phyloP scores from a whole-genome alignment of 2,888 invertebrate species.

The Caenorhabditis becei region DNA sequence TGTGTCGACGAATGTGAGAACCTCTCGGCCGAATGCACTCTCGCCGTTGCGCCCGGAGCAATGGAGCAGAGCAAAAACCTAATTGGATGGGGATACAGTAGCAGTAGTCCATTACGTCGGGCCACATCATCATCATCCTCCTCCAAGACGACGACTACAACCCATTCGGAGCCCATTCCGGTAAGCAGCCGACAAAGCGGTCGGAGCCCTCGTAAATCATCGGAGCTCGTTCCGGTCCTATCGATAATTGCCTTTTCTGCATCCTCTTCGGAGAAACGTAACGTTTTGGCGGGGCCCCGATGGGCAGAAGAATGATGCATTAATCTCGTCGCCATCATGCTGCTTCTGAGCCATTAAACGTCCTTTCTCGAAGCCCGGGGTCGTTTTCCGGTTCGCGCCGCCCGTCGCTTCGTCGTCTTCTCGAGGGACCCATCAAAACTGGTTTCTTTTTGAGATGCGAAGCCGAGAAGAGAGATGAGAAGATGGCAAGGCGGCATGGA shows the following conservation, averaged over 20 bases:
- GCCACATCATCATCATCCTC: slow-evolving; percentile 23
- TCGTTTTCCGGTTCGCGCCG: slow-evolving; percentile 28
- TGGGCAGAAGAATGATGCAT: slow-evolving; percentile 39
- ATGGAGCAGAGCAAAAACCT: slow-evolving; percentile 18
- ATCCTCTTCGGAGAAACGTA: slow-evolving; percentile 10
- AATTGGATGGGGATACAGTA: not conserved
- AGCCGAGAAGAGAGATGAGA: slow-evolving; percentile 10
- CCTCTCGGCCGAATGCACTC: not conserved
- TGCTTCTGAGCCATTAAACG: slow-evolving; percentile 45
- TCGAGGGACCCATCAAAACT: slow-evolving; percentile 58
- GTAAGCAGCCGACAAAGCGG: slow-evolving; percentile 19
- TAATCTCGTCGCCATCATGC: slow-evolving; percentile 55
- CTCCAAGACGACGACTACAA: slow-evolving; percentile 15
- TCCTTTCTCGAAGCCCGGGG: slow-evolving; percentile 1
- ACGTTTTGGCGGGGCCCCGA: slow-evolving; percentile 19
- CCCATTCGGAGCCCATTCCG: not conserved
- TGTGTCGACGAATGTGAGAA: slow-evolving; percentile 39
- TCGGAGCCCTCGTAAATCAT: slow-evolving; percentile 38
- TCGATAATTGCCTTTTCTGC: slow-evolving; percentile 37
- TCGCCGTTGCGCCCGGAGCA: not conserved
- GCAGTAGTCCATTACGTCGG: slow-evolving; percentile 3
- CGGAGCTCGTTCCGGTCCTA: slow-evolving; percentile 4
- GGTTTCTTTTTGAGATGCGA: slow-evolving; percentile 44
- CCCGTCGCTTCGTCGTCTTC: slow-evolving; percentile 12
- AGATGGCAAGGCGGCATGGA: not conserved